Conservation (phyloP, 2,888 invertebrate genomes). For the Neoaliturus tenellus region DNA sequence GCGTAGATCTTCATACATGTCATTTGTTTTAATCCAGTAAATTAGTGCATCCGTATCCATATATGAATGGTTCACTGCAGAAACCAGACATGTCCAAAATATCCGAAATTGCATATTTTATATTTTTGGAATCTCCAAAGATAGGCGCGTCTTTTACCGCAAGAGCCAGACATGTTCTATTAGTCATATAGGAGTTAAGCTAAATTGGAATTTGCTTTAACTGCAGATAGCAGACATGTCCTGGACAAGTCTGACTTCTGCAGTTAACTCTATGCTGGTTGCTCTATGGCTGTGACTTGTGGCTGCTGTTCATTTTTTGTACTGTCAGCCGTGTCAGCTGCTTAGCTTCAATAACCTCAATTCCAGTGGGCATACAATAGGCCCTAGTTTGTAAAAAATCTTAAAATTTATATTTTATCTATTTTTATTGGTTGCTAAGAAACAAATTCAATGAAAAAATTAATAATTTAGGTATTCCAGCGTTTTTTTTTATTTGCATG, state of each 20-base stretch:
- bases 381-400: too few species aligned
- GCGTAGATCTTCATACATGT: too few species aligned
- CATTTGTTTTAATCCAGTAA: too few species aligned
- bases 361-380: too few species aligned
- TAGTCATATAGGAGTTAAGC: not conserved
- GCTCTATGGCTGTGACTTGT: not conserved
- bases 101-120: slow-evolving; percentile 5
- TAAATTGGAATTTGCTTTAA: not conserved
- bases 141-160: slow-evolving; percentile 20
- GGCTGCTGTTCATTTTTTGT: not conserved
- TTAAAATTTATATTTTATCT: too few species aligned
- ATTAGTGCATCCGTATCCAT: too few species aligned
- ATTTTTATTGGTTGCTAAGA: too few species aligned
- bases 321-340: not conserved
- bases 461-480: too few species aligned
- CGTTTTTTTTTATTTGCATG: too few species aligned
- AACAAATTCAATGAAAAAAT: too few species aligned
- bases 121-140: slow-evolving; percentile 2
- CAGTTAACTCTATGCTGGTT: slow-evolving; percentile 5
- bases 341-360: slow-evolving; percentile 4
- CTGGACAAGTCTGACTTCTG: slow-evolving; percentile 30
- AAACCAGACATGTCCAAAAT: slow-evolving; percentile 3
- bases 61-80: too few species aligned
- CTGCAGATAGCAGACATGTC: slow-evolving; percentile 37
- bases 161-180: not conserved